Evolutionary conservation across 2,797 vertebrate genomes (phyloP).

Genomic region (Remorina albescens): DNA sequence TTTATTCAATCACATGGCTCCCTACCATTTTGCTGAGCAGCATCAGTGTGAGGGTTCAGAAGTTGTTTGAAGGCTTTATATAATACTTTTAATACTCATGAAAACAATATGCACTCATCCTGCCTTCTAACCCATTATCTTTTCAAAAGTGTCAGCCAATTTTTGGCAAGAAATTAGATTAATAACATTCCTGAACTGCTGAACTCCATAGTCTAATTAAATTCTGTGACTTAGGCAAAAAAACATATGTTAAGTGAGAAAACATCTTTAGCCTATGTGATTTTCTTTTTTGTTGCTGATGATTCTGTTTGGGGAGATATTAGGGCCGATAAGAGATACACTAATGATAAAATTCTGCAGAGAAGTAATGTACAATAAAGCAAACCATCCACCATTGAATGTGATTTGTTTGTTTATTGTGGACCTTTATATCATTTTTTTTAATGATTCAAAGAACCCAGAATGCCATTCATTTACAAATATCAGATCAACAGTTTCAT

Average conservation of each 20-base stretch:
- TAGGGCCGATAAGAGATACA: not conserved
- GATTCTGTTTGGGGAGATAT: not conserved
- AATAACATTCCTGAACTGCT: not conserved
- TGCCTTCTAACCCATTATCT: not conserved
- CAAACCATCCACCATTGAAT: not conserved
- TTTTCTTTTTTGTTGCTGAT: not conserved
- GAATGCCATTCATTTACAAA: not conserved
- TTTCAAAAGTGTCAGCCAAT: not conserved
- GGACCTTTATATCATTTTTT: not conserved
- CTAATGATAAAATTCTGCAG: not conserved
- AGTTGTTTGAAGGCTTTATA: not conserved
- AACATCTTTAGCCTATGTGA: not conserved
- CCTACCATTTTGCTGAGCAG: not conserved
- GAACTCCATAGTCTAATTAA: not conserved
- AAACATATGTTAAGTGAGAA: not conserved
- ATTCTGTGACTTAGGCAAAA: not conserved
- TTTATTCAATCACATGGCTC: not conserved
- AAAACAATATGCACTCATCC: not conserved
- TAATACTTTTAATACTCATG: not conserved
- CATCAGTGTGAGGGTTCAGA: not conserved
- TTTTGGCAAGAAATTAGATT: not conserved
- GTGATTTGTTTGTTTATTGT: not conserved
- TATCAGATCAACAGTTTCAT: not conserved
- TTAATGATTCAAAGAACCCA: not conserved
- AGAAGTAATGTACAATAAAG: not conserved